Conservation (phyloP, 1,140 invertebrate species). For the Dreissena rostriformis region DNA sequence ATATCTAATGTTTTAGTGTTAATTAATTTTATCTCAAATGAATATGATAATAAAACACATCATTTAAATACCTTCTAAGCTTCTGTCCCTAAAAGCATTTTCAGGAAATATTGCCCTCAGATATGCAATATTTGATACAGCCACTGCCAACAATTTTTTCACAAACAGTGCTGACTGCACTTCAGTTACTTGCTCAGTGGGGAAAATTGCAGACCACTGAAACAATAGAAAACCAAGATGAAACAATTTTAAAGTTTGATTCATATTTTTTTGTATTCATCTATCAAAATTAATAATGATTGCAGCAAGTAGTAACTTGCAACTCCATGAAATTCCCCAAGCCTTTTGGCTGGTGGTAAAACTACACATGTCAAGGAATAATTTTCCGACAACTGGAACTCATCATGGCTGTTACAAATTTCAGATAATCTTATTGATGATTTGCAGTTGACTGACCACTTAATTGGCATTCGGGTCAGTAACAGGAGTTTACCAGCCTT, state of each 20-base stretch:
- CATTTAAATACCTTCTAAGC: constrained; percentile 75
- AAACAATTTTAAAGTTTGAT: not conserved
- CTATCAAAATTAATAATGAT: not conserved
- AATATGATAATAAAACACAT: too few species aligned
- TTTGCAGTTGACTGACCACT: too few species aligned
- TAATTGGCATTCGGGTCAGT: too few species aligned
- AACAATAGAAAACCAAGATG: constrained; percentile 55
- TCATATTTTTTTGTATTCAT: not conserved
- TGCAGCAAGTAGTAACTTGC: not conserved
- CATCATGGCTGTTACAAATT: not conserved
- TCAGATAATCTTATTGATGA: not conserved
- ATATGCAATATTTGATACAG: constrained; percentile 82
- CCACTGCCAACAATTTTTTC: constrained; percentile 81
- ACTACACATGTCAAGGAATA: not conserved
- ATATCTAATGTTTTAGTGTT: too few species aligned
- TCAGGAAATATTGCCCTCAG: constrained; percentile 82
- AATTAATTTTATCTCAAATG: too few species aligned
- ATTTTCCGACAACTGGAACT: not conserved
- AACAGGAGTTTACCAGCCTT: too few species aligned
- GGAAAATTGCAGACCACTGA: constrained; percentile 80
- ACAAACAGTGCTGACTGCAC: constrained; percentile 80
- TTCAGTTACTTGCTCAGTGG: constrained; percentile 78
- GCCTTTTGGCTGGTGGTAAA: not conserved
- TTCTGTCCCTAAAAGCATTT: constrained; percentile 79
- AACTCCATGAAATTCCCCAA: not conserved